Evolutionary conservation across 2,797 vertebrate species (phyloP), one percentile per base, ranked within the genome.

Genomic region (Eutrigla gurnardus): DNA sequence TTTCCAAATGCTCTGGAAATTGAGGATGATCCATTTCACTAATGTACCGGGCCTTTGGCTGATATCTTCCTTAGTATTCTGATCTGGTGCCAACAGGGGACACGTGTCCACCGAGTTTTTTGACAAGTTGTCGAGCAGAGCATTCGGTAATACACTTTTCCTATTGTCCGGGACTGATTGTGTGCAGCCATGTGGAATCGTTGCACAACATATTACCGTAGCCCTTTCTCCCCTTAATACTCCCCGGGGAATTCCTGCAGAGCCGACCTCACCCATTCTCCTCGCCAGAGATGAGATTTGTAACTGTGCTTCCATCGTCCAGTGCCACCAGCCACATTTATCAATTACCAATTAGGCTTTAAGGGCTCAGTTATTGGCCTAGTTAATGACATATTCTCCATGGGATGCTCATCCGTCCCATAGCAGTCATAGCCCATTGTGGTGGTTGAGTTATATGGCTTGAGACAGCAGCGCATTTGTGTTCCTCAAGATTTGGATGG

Each of bases 161-260:
- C 50, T 62, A 75, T 83, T 87, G 78, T 88, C 82, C 80, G n/a
- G 17, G 52, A 81, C 77, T 88, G 84, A 90, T 91, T 89, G 85
- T 91, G 90, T 91, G 87, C 87, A 86, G 89, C 85, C 90, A 83
- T 80, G 88, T 88, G 89, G 91, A 93, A 91, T 88, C 84, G 77
- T 71, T 91, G 89, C 81, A 61, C 86, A 82, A 82, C 88, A 87
- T 90, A 90, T 90, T 84, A 87, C 88, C 13, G 55, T 85, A 82
- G 86, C 70, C 91, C 88, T 92, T 91, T 88, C 85, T 86, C 66
- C 84, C 66, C 71, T 87, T 87, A 84, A 81, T 84, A 81, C 81
- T 75, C 89, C 77, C 68, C 1, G 0, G 86, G 90, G 91, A 89
- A 86, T 87, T 88, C 82, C 82, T 72, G 65, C n/a, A 7, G 58